Base-by-base conservation (phyloP, 2,797 vertebrate genomes). In the Serranus cabrilla region DNA sequence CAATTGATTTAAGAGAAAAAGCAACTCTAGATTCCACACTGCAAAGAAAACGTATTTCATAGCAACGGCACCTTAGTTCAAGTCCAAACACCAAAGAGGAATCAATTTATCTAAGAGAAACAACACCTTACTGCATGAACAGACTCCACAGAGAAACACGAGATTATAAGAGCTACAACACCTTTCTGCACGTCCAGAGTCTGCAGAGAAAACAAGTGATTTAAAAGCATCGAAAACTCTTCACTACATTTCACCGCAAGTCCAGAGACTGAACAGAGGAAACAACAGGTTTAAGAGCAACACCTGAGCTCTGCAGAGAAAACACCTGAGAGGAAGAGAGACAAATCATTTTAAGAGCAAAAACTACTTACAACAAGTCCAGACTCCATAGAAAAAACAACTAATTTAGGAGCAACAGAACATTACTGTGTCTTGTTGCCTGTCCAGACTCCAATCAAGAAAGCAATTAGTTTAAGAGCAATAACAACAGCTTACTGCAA, bases 71-170 rank as follows among this genome's bases (percentile, higher is more conserved):
- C 1, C 42, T 56, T 20, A 20, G 5, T 39, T 12, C 11, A 17
- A 34, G 39, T 59, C 16, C 20, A 60, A 21, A 55, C 20, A 21
- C n/a, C 17, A 34, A 1, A 42, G 11, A 27, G 39, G 20, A 59
- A 65, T 39, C 60, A 71, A 40, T 10, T 16, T 17, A 59, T 67
- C 40, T 61, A 21, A 69, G n/a, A 45, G 18, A 2, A 31, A 20
- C 5, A 8, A 7, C 17, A 21, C 11, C n/a, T 49, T 4, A 51
- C 21, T 51, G 49, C 34, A 34, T 5, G 49, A 11, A 10, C 55
- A 40, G 14, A 58, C 42, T 40, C 37, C 31, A 25, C 5, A 37
- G 25, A 39, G 11, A 46, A 61, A 25, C 4, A 40, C 12, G 8
- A 18, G 34, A 27, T 54, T 56, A 40, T 14, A 14, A 56, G 70